Base-by-base conservation (phyloP, 1,140 invertebrate genomes). In the Oryctes rhinoceros region DNA sequence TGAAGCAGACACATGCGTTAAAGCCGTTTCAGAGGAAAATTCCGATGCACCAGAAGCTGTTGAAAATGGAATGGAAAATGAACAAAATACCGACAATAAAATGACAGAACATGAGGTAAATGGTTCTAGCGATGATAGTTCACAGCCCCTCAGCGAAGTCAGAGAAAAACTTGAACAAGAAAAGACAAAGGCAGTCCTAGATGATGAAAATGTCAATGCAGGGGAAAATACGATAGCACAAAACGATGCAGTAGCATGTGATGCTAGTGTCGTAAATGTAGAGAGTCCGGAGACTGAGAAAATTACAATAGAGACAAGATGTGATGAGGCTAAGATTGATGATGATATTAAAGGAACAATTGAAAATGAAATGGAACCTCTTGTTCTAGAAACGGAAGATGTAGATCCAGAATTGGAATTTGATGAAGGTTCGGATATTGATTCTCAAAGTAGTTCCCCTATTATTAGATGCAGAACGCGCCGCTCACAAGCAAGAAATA, bases 341-440 rank as follows among this genome's bases (percentile, higher is more conserved):
- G 13, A 11, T 62, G 53, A 62, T 5, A 35, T 1, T 37, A 67
- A 67, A 67, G 18, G 4, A 20, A 71, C 24, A 5, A 35, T 24
- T 75, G 37, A 71, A 37, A 71, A 30, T 37, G 24, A 71, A 71
- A 71, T 71, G 65, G 79, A 80, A 4, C 77, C 77, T 30, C 39
- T 67, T 18, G 9, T 62, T 76, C 75, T 86, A 18, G 81, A 83
- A 49, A 37, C 81, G 0, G 86, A 87, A 79, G 86, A 86, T 74
- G 80, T 81, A 7, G 82, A 86, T 81, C 85, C 85, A 15, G 86
- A 87, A 82, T 74, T 87, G 48, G 82, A 86, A 44, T 87, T 87
- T 80, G 86, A 87, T 67, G 86, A 87, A 78, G 84, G 81, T 82
- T 87, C 86, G 1, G 86, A 87, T 83, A 62, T 81, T 10, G 86